Conservation (phyloP, 2,113 vertebrate species). For the Alectura lathami region DNA sequence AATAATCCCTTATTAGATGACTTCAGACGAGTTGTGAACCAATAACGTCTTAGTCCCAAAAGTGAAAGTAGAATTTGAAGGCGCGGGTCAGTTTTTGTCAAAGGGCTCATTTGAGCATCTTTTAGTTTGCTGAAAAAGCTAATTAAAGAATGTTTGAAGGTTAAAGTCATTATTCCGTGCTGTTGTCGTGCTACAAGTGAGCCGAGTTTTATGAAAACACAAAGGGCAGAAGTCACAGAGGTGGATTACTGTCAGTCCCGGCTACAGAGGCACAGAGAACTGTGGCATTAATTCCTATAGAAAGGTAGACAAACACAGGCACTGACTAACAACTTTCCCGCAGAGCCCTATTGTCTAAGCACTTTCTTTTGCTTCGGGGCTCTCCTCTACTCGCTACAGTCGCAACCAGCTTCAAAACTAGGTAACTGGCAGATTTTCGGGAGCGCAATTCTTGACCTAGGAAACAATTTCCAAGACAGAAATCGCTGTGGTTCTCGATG, state of each 20-base stretch:
- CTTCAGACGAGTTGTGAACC: conserved; percentile 64
- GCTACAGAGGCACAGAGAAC: conserved; percentile 50
- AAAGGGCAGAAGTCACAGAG: conserved; percentile 73
- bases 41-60: conserved; percentile 59
- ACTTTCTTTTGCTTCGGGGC: conserved; percentile 34
- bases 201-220: conserved; percentile 71
- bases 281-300: conserved; percentile 73
- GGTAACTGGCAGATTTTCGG: conserved; percentile 44
- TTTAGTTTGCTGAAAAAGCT: conserved; percentile 60
- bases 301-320: conserved; percentile 75
- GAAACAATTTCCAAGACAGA: neutral
- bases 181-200: conserved; percentile 73
- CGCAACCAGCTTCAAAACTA: conserved; percentile 19
- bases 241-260: conserved; percentile 76
- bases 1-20: conserved; percentile 67
- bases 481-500: neutral
- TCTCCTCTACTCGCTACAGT: conserved; percentile 45
- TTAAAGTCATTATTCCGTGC: conserved; percentile 75
- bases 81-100: conserved; percentile 52
- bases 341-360: conserved; percentile 62
- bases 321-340: conserved; percentile 67
- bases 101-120: conserved; percentile 47
- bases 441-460: neutral
- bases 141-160: conserved; percentile 70
- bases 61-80: conserved; percentile 54